Percentiles rank a stretch among this genome's conserved stretches.
These are phyloP conservation scores for Crematogaster levior DNA, from an alignment of 2,888 invertebrate genomes.

Conservation along the genomic window DNA sequence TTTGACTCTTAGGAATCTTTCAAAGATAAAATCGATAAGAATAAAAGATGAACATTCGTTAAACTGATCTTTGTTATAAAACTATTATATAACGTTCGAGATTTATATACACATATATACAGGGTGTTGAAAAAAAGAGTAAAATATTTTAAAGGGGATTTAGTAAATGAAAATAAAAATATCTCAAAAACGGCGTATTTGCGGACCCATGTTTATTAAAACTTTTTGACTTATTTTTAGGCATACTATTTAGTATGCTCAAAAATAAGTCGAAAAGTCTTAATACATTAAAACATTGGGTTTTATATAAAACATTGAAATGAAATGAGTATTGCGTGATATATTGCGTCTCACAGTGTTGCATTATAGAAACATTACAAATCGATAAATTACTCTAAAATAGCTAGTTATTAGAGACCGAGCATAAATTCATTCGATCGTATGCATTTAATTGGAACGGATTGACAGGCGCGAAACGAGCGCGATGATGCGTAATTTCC, in stretches of 20 bases:
- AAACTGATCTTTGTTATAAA: not conserved
- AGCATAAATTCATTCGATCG: slow-evolving; percentile 44
- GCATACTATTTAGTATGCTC: too few relatives aligned
- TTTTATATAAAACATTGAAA: not conserved
- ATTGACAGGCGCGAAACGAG: slow-evolving; percentile 53
- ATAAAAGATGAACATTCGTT: not conserved
- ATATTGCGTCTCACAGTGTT: slow-evolving; percentile 3
- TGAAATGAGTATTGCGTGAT: not conserved
- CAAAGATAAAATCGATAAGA: not conserved
- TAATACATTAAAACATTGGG: too few relatives aligned
- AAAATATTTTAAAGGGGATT: too few relatives aligned
- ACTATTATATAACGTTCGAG: not conserved
- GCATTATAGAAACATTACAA: slow-evolving; percentile 16
- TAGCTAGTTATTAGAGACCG: slow-evolving; percentile 64
- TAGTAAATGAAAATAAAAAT: too few relatives aligned
- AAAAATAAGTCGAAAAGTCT: too few relatives aligned
- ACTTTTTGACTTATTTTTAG: too few relatives aligned
- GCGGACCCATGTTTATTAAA: too few relatives aligned
- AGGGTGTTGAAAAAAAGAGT: too few relatives aligned
- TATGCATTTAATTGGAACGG: slow-evolving; percentile 67
- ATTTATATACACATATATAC: too few relatives aligned
- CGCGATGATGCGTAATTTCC: slow-evolving; percentile 65
- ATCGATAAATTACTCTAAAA: slow-evolving; percentile 66
- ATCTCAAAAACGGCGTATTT: too few relatives aligned
- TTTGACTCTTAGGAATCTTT: not conserved